These are phyloP conservation scores for Geotrupes spiniger DNA, from an alignment of 2,888 invertebrate genomes.

Conservation along the genomic window DNA sequence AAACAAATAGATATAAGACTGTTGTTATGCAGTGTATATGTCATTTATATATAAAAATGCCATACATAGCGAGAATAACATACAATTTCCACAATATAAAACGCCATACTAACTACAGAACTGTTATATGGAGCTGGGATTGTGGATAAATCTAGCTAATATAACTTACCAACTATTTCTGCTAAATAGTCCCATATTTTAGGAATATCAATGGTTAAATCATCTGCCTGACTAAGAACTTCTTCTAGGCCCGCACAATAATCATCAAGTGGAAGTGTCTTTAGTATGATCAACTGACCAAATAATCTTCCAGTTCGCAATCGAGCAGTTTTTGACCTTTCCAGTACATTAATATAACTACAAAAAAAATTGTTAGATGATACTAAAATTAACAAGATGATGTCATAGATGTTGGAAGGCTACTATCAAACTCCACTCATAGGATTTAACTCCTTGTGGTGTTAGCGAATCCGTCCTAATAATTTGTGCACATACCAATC, in stretches of 20 bases:
- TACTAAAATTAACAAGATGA: too few relatives aligned
- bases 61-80: conserved; percentile 47
- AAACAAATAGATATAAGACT: too few relatives aligned
- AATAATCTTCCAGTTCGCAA: conserved; percentile 54
- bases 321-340: conserved; percentile 49
- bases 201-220: conserved; percentile 80
- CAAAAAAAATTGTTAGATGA: conserved; percentile 17
- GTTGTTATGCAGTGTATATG: conserved; percentile 49
- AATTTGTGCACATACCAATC: conserved; percentile 42
- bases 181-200: conserved; percentile 78
- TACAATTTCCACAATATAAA: conserved; percentile 47
- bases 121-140: conserved; percentile 13
- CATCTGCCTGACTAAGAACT: conserved; percentile 65
- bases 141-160: conserved; percentile 1
- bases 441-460: conserved; percentile 18
- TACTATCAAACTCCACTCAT: conserved; percentile 25
- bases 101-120: conserved; percentile 35
- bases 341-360: conserved; percentile 48
- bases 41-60: too few relatives aligned
- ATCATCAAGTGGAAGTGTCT: conserved; percentile 50
- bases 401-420: conserved; percentile 15
- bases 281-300: conserved; percentile 52
- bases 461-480: conserved; percentile 22
- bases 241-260: conserved; percentile 59
- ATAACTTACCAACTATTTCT: conserved; percentile 60